Conservation (phyloP, 2,888 invertebrate genomes). For the Stomorhina lunata region DNA sequence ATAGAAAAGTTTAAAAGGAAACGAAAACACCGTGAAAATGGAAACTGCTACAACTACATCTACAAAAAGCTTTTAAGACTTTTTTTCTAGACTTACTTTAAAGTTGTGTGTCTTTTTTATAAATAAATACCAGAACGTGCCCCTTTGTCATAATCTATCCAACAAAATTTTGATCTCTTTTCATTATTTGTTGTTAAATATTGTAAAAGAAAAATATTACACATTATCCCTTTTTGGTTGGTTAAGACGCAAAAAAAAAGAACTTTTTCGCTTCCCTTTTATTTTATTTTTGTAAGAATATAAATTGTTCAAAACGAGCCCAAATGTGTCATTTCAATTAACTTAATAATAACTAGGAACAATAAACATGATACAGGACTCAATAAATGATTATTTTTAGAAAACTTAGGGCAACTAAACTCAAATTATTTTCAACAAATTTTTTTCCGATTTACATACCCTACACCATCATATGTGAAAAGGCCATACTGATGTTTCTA, state of each 20-base stretch:
- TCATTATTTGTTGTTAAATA: background rate
- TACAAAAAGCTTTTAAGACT: too few relatives aligned
- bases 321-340: conserved; percentile 43
- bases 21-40: too few relatives aligned
- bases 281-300: background rate
- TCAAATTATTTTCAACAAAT: background rate
- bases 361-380: background rate
- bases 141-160: background rate
- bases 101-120: too few relatives aligned
- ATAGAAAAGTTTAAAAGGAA: too few relatives aligned
- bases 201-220: background rate
- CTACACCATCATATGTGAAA: too few relatives aligned
- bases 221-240: background rate
- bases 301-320: background rate
- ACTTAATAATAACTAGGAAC: conserved; percentile 18
- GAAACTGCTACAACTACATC: too few relatives aligned
- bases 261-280: background rate
- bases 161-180: too few relatives aligned
- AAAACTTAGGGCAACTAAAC: background rate
- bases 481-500: too few relatives aligned
- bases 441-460: too few relatives aligned
- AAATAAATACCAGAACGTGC: too few relatives aligned
- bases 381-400: background rate
- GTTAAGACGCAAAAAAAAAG: too few relatives aligned
- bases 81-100: too few relatives aligned